Conservation (phyloP, 2,888 invertebrate genomes). For the Drosophila aldrichi region DNA sequence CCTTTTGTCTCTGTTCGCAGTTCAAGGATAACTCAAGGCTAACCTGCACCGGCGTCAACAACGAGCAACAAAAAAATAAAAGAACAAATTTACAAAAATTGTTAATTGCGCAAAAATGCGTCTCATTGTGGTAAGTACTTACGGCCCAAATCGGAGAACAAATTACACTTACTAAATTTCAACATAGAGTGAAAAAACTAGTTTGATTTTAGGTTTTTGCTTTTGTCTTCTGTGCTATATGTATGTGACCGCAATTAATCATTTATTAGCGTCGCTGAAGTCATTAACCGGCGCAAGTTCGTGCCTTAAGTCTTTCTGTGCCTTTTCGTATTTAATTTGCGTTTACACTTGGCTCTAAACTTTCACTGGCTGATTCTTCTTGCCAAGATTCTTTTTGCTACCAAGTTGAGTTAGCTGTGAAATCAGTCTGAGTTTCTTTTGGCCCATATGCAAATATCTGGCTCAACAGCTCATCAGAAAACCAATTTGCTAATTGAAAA, state of each 20-base stretch:
- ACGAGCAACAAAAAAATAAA: conserved; percentile 4
- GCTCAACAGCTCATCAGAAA: conserved; percentile 11
- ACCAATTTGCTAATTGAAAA: conserved; percentile 26
- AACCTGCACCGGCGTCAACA: conserved; percentile 16
- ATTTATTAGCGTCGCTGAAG: conserved; percentile 63
- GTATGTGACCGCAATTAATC: conserved; percentile 67
- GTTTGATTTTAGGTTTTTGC: conserved; percentile 20
- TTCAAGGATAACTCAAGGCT: conserved; percentile 67
- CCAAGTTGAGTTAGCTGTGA: conserved; percentile 12
- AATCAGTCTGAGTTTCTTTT: conserved; percentile 40
- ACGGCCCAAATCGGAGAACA: background rate
- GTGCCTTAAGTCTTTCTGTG: conserved; percentile 71
- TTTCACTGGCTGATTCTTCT: conserved; percentile 65
- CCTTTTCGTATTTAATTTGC: conserved; percentile 33
- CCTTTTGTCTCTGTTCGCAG: conserved; percentile 64
- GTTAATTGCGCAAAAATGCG: conserved; percentile 55
- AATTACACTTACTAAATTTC: conserved; percentile 3
- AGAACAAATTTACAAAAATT: background rate
- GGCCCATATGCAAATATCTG: conserved; percentile 58
- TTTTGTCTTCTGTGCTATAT: conserved; percentile 3
- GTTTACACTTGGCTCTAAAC: conserved; percentile 44
- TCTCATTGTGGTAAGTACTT: conserved; percentile 66
- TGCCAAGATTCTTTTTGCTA: conserved; percentile 39
- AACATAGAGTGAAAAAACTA: conserved; percentile 50
- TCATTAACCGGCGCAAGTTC: conserved; percentile 70